phyloP scores from a whole-genome alignment of 2,888 invertebrate species.

The Kryphioiulus occultus region DNA sequence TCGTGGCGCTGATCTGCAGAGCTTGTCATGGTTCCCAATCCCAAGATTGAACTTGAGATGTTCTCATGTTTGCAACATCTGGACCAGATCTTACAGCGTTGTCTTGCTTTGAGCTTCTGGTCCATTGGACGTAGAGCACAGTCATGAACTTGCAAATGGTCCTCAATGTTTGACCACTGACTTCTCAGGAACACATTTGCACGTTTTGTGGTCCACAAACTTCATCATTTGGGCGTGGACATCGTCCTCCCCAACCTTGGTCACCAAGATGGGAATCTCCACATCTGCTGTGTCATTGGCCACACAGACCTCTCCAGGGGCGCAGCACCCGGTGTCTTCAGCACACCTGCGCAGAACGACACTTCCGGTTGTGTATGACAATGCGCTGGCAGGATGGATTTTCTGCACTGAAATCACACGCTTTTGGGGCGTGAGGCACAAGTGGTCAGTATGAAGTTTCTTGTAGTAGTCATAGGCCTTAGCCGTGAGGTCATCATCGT shows the following conservation, averaged over 20 bases:
- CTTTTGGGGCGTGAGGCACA: neutral
- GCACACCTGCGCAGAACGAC: conserved; percentile 37
- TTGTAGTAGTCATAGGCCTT: conserved; percentile 41
- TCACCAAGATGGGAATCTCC: conserved; percentile 35
- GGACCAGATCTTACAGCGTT: too few species aligned
- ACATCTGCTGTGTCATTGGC: neutral
- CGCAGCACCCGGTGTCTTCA: conserved; percentile 39
- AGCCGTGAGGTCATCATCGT: neutral
- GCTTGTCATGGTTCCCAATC: too few species aligned
- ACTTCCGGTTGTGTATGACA: conserved; percentile 20
- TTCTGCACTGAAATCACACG: conserved; percentile 37
- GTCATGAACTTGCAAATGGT: too few species aligned
- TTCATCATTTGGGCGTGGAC: neutral
- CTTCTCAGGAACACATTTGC: neutral
- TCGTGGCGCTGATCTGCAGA: too few species aligned
- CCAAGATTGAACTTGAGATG: too few species aligned
- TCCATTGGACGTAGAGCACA: neutral
- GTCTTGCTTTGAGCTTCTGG: neutral
- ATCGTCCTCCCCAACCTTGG: neutral
- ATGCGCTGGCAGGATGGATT: neutral
- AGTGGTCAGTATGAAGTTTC: neutral
- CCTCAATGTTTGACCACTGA: neutral
- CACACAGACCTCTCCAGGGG: neutral
- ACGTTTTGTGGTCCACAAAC: conserved; percentile 3
- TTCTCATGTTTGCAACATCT: too few species aligned